Percentiles rank a stretch among this genome's conserved stretches.
phyloP scores from a whole-genome alignment of 2,888 invertebrate genomes.

The Drosophila lacicola region DNA sequence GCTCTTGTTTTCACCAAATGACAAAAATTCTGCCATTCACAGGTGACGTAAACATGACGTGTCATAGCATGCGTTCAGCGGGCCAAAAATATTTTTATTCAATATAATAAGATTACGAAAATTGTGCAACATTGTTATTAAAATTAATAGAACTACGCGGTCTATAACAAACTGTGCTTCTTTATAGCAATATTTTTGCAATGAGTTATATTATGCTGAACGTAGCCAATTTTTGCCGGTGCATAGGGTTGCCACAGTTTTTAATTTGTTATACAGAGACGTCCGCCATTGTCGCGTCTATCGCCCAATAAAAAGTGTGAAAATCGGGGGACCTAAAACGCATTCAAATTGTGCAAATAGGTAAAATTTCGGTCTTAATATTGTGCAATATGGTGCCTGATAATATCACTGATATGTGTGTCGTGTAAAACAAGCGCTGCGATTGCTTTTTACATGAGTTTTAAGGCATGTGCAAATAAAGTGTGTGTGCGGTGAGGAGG shows the following conservation, averaged over 20 bases:
- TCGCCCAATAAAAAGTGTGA: constrained; percentile 66
- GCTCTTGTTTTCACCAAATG: constrained; percentile 77
- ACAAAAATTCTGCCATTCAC: constrained; percentile 66
- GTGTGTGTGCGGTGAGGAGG: constrained; percentile 36
- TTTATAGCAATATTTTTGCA: neutral
- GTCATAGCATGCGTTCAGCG: constrained; percentile 70
- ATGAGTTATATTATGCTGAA: constrained; percentile 37
- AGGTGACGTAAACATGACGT: constrained; percentile 67
- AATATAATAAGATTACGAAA: neutral
- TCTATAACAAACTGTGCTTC: neutral
- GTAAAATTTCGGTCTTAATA: constrained; percentile 55
- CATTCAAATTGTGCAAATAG: constrained; percentile 72
- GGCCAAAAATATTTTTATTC: constrained; percentile 4
- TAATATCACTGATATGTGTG: neutral
- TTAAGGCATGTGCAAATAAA: constrained; percentile 35
- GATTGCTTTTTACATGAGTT: constrained; percentile 5
- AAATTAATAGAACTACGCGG: neutral
- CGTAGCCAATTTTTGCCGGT: constrained; percentile 53
- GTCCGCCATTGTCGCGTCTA: constrained; percentile 84
- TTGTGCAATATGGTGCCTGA: constrained; percentile 13
- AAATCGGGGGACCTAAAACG: constrained; percentile 61
- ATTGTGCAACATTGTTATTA: neutral
- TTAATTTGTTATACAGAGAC: constrained; percentile 69
- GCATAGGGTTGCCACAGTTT: constrained; percentile 58
- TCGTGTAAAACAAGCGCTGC: neutral